Evolutionary conservation across 2,888 invertebrate species (phyloP).

Genomic region (Opisthograptis luteolata): DNA sequence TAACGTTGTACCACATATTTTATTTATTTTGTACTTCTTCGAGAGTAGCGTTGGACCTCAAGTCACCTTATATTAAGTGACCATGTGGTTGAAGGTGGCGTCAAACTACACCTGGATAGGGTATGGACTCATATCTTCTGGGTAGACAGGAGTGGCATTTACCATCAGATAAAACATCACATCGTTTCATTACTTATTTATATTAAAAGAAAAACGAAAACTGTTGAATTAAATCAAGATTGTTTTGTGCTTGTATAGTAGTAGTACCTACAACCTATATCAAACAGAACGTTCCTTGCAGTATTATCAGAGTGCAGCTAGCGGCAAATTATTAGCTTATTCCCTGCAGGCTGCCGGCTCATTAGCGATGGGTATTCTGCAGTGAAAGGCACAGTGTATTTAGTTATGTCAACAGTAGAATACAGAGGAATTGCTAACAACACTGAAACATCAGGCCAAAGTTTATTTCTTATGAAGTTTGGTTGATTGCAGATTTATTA

Average conservation of each 20-base stretch:
- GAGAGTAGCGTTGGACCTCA: no score
- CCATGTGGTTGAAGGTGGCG: no score
- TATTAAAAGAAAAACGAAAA: no score
- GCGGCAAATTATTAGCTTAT: constrained; percentile 72
- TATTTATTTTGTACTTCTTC: no score
- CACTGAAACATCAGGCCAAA: constrained; percentile 27
- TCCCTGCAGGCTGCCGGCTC: constrained; percentile 66
- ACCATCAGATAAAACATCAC: no score
- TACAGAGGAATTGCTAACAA: constrained; percentile 5
- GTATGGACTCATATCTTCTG: no score
- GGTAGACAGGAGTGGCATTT: no score
- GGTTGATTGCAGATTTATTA: constrained; percentile 17
- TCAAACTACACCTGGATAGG: no score
- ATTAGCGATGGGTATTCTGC: constrained; percentile 63
- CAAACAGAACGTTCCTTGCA: constrained; percentile 56
- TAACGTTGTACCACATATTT: no score
- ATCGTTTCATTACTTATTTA: no score
- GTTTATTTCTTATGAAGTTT: constrained; percentile 23
- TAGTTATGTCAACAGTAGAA: constrained; percentile 39
- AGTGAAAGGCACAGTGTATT: constrained; percentile 47
- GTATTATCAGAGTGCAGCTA: constrained; percentile 60
- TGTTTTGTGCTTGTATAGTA: background rate
- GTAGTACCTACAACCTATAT: constrained; percentile 48
- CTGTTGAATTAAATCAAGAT: background rate
- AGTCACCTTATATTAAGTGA: no score